Evolutionary conservation across 1,140 invertebrate genomes (phyloP), one percentile per base, ranked within the genome.

Genomic region (Cyclina sinensis): DNA sequence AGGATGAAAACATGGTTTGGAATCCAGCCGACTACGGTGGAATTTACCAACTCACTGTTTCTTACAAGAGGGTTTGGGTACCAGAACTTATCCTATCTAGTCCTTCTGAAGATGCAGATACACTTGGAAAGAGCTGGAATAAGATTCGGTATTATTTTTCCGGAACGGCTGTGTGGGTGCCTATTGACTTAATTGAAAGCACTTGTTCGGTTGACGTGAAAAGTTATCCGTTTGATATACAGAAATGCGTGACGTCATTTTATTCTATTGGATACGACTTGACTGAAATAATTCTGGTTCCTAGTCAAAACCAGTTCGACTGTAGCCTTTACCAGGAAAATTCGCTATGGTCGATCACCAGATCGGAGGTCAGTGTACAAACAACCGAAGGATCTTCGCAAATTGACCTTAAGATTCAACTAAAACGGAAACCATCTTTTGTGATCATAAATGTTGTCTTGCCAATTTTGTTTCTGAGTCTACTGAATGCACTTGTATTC

Each of bases 381-480:
- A 39, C 27, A 0, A 18, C n/a, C 0, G 18, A 27, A 18, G 51
- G 16, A 11, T 57, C 70, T 1, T 48, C 27, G 4, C 14, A 37
- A 32, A 30, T 86, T 16, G 16, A 57, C 16, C n/a, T 73, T 7
- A 39, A 12, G 43, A 12, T 83, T 76, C 14, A 21, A 24, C 32
- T 89, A 12, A 62, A 85, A n/a, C 73, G 91, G 27, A 94, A 93
- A 65, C 88, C 91, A 24, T 82, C 85, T 21, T 95, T 94, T 91
- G 96, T 96, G 92, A 95, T 96, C 62, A 95, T 96, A 91, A 96
- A 96, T 92, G 95, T 96, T 7, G 95, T 97, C 35, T 92, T 96
- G 51, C 96, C 96, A 1, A 96, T 96, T 89, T 95, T 96, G 86
- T 96, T 96, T 95, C 95, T 97, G 92, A 96, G 96, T 0, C 93